phyloP scores from a whole-genome alignment of 2,113 vertebrate genomes.

The Galemys pyrenaicus region DNA sequence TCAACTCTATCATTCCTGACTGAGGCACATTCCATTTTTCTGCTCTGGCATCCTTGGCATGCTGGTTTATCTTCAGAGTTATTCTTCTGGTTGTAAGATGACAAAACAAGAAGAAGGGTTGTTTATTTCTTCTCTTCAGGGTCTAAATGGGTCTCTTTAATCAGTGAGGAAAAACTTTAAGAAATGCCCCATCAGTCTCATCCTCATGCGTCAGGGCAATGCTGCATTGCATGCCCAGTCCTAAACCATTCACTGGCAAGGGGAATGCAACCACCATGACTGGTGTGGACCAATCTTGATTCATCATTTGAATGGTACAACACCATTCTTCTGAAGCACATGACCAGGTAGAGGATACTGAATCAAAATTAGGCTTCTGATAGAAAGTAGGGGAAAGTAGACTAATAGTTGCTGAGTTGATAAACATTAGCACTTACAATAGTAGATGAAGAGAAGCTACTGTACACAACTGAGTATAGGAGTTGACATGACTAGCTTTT shows the following conservation, averaged over 20 bases:
- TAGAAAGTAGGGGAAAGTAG: not conserved
- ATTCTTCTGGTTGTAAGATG: not conserved
- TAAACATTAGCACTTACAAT: not conserved
- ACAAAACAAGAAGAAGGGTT: not conserved
- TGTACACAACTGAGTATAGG: not conserved
- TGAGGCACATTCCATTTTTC: not conserved
- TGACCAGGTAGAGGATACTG: not conserved
- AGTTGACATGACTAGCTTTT: not conserved
- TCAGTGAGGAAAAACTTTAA: not conserved
- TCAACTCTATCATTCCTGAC: not conserved
- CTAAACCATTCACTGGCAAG: conserved; percentile 14
- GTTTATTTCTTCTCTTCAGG: not conserved
- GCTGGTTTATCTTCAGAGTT: not conserved
- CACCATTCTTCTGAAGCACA: not conserved
- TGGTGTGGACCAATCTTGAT: not conserved
- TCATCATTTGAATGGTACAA: fast-evolving
- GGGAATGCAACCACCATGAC: not conserved
- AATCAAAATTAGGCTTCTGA: not conserved
- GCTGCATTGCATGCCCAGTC: fast-evolving
- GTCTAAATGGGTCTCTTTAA: not conserved
- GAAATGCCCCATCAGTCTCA: not conserved
- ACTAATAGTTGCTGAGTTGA: not conserved
- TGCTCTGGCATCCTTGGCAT: not conserved
- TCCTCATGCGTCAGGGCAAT: not conserved
- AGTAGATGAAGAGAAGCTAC: not conserved